Evolutionary conservation across 2,113 vertebrate genomes (phyloP).

Genomic region (Cinclus cinclus): DNA sequence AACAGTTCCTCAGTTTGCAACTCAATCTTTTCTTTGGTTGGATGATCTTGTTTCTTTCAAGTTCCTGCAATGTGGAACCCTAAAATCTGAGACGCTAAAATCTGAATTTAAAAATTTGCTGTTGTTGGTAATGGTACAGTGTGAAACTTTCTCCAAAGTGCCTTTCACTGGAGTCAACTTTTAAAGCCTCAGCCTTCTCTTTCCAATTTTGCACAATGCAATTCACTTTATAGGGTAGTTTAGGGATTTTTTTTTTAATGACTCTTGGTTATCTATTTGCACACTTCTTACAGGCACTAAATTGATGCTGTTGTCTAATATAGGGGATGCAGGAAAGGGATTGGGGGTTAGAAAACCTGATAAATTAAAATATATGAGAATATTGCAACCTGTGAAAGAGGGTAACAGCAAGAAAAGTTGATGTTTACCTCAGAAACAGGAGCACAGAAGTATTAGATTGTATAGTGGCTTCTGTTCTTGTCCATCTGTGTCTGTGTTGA

Average conservation of each 20-base stretch:
- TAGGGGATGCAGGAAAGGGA: background rate
- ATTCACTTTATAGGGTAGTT: background rate
- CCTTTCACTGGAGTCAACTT: background rate
- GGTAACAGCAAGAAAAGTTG: background rate
- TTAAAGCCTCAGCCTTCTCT: background rate
- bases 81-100: background rate
- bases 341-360: background rate
- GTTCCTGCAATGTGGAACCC: background rate
- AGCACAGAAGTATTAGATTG: background rate
- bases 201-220: background rate
- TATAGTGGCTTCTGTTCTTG: background rate
- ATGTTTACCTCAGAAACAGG: background rate
- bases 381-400: background rate
- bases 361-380: conserved; percentile 9
- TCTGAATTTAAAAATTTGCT: background rate
- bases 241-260: background rate
- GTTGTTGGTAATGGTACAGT: background rate
- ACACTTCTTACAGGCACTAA: background rate
- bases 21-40: background rate
- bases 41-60: background rate
- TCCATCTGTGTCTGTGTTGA: background rate
- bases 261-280: background rate
- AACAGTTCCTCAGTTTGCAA: background rate
- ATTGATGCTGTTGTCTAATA: background rate
- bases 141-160: background rate